Evolutionary conservation across 2,797 vertebrate species (phyloP).

Genomic region (Buphagus erythrorhynchus): DNA sequence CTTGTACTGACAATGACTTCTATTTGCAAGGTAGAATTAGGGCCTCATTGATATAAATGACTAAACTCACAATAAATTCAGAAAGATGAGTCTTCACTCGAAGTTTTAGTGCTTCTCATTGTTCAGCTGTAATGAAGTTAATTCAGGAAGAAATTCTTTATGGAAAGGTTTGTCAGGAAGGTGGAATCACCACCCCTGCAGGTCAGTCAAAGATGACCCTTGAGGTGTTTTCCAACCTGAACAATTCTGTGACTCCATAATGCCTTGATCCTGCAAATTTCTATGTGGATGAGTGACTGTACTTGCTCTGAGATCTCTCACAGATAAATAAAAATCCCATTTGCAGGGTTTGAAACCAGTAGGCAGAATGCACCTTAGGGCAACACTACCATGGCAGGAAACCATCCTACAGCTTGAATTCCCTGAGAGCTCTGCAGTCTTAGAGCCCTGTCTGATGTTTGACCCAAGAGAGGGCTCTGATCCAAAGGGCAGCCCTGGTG

Average conservation of each 20-base stretch:
- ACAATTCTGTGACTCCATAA: background rate
- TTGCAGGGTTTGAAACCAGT: background rate
- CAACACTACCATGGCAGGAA: background rate
- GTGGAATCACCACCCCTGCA: background rate
- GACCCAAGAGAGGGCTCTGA: background rate
- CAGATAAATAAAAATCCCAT: background rate
- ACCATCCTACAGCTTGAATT: background rate
- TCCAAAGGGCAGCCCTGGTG: slow-evolving; percentile 38
- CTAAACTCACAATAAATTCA: background rate
- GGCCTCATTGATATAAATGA: background rate
- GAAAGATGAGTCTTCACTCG: background rate
- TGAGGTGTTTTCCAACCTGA: background rate
- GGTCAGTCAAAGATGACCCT: background rate
- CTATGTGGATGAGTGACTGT: background rate
- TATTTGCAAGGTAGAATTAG: background rate
- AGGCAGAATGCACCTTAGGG: background rate
- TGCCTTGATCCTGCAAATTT: background rate
- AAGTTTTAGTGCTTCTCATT: background rate
- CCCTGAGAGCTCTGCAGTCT: background rate
- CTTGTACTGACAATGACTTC: background rate
- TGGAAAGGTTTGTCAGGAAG: background rate
- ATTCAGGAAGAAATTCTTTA: background rate
- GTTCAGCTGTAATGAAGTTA: background rate
- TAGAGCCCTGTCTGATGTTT: background rate
- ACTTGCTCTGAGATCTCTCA: fast-evolving